Percentiles rank a stretch among this genome's conserved stretches.
Conservation (phyloP, 1,140 invertebrate species). For the Hydropsyche tenuis region DNA sequence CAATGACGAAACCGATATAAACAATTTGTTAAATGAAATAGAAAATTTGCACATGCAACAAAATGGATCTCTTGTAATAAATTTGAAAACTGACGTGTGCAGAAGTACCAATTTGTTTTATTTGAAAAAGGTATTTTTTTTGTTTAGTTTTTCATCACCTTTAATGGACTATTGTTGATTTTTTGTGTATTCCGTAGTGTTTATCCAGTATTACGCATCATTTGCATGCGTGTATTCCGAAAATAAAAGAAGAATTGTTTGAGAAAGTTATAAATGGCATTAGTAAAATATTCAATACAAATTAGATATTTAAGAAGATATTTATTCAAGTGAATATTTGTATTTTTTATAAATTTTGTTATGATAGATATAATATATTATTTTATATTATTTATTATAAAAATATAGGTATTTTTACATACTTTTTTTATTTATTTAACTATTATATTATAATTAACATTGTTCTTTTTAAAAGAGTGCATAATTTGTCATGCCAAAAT, state of each 20-base stretch:
- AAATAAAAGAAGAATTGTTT: constrained; percentile 14
- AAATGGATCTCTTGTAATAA: constrained; percentile 50
- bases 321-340: no score
- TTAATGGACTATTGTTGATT: no score
- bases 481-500: no score
- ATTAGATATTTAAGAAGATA: background rate
- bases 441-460: background rate
- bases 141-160: background rate
- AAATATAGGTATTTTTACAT: no score
- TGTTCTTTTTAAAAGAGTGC: no score
- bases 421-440: background rate
- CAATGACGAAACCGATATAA: constrained; percentile 45
- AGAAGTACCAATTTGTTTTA: constrained; percentile 54
- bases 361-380: background rate
- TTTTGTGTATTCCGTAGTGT: constrained; percentile 52
- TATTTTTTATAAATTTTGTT: constrained; percentile 5
- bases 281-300: constrained; percentile 22
- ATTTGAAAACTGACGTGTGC: constrained; percentile 54
- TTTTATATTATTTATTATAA: background rate
- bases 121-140: constrained; percentile 56
- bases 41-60: constrained; percentile 33
- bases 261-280: constrained; percentile 39
- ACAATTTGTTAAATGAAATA: constrained; percentile 47
- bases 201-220: constrained; percentile 57
- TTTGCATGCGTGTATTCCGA: constrained; percentile 50